These are phyloP conservation scores for Platorchestia sp. DNA, from an alignment of 1,140 invertebrate species.

Conservation along the genomic window DNA sequence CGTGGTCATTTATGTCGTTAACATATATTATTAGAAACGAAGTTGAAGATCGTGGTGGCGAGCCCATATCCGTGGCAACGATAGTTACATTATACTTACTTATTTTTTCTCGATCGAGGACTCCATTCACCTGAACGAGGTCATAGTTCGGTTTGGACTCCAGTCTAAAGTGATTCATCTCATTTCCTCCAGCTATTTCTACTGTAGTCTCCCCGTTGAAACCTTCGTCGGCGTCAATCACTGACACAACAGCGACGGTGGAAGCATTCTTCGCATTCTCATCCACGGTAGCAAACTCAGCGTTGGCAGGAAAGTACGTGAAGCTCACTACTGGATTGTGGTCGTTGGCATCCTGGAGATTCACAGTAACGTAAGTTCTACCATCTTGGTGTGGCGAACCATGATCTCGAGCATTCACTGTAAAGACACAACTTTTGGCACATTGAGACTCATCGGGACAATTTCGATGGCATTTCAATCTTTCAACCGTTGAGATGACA, in stretches of 20 bases:
- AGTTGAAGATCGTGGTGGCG: conserved; percentile 84
- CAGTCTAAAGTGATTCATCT: conserved; percentile 88
- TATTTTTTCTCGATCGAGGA: conserved; percentile 92
- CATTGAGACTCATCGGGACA: conserved; percentile 81
- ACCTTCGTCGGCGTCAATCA: conserved; percentile 91
- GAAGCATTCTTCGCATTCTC: conserved; percentile 92
- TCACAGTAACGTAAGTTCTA: conserved; percentile 94
- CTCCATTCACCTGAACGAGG: conserved; percentile 91
- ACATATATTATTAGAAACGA: conserved; percentile 91
- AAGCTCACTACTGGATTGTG: conserved; percentile 94
- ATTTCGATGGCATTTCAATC: conserved; percentile 74
- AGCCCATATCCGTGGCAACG: conserved; percentile 89
- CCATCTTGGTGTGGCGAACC: conserved; percentile 91
- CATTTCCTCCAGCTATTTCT: conserved; percentile 88
- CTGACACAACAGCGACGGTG: conserved; percentile 92
- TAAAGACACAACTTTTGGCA: conserved; percentile 92
- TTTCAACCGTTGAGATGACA: conserved; percentile 84
- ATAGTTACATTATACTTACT: conserved; percentile 93
- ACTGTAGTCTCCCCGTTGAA: conserved; percentile 89
- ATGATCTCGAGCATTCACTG: conserved; percentile 92
- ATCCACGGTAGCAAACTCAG: conserved; percentile 90
- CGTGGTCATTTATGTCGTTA: conserved; percentile 95
- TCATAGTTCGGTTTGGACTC: conserved; percentile 88
- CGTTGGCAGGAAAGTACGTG: conserved; percentile 85
- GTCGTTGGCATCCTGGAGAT: conserved; percentile 93